Conservation (phyloP, 92 coral and sea anemone genomes). For the Phymanthus crucifer region DNA sequence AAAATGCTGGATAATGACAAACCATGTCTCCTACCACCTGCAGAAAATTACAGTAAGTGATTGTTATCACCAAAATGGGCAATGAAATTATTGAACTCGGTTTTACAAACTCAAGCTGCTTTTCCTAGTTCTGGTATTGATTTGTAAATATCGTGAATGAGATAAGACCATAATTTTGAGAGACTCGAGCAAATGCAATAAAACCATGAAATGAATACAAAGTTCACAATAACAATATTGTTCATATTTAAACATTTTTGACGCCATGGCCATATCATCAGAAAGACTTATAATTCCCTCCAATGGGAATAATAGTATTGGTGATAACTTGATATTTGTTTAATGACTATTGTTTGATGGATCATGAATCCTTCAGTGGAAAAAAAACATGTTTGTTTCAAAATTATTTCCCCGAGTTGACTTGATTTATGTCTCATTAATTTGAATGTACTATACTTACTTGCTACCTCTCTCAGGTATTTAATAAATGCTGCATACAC, state of each 20-base stretch:
- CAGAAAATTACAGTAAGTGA: not conserved
- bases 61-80: too few relatives aligned
- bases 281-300: not conserved
- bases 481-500: conserved; percentile 27
- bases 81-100: too few relatives aligned
- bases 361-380: too few relatives aligned
- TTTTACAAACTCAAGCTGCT: too few relatives aligned
- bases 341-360: not conserved
- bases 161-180: too few relatives aligned
- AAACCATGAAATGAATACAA: too few relatives aligned
- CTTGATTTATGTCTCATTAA: too few relatives aligned
- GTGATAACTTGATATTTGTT: not conserved
- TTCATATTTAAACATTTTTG: not conserved
- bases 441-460: conserved; percentile 11
- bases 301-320: not conserved
- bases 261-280: not conserved
- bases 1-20: conserved; percentile 44
- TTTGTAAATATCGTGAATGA: too few relatives aligned
- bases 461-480: conserved; percentile 23
- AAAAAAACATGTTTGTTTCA: too few relatives aligned
- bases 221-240: not conserved
- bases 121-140: too few relatives aligned
- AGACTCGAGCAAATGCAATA: too few relatives aligned
- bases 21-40: conserved; percentile 12
- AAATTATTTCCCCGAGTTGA: too few relatives aligned